Base-by-base conservation (phyloP, 1,140 invertebrate genomes). In the Trichonephila inaurata region DNA sequence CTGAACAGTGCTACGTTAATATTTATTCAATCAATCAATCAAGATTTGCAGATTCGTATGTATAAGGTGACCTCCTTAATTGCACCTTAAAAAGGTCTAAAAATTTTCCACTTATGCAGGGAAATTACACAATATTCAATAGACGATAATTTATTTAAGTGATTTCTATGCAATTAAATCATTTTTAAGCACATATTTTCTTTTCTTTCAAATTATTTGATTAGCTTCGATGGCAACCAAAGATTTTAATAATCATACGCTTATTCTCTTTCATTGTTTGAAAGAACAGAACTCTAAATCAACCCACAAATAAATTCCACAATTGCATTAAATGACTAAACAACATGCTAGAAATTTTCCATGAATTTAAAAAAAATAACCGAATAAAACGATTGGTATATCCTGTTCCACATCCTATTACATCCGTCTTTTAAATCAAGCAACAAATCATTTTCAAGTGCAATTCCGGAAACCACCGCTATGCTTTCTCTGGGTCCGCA, bases 341-440 rank as follows among this genome's bases (percentile, higher is more conserved):
- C 28, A 33, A 28, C 24, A n/a, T 14, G 33, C 18, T 5, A 7
- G 14, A 6, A 12, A 33, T 19, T 24, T 28, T 77, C 33, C 33
- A 28, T 19, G 72, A 18, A 19, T 77, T 24, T 19, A 24, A 33
- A 18, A 33, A 7, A 64, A 19, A 64, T 19, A 14, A 16, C 4
- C 12, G 3, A 77, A 69, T 69, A 69, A 69, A 69, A 24, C 24
- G 33, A 18, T 77, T 77, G 33, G 18, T 77, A 18, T 77, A 77
- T 77, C 72, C 72, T 77, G 72, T 77, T 77, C 28, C 72, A 77
- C 72, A 33, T 77, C 69, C 69, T 24, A 77, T 77, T 77, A 33
- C 69, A 40, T 77, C 72, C 72, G 72, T 77, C 72, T 77, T 77
- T 77, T 40, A 77, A 77, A 77, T 77, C 72, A 77, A 77, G 28